Conservation (phyloP, 2,797 vertebrate species). For the Sebastes itinus region DNA sequence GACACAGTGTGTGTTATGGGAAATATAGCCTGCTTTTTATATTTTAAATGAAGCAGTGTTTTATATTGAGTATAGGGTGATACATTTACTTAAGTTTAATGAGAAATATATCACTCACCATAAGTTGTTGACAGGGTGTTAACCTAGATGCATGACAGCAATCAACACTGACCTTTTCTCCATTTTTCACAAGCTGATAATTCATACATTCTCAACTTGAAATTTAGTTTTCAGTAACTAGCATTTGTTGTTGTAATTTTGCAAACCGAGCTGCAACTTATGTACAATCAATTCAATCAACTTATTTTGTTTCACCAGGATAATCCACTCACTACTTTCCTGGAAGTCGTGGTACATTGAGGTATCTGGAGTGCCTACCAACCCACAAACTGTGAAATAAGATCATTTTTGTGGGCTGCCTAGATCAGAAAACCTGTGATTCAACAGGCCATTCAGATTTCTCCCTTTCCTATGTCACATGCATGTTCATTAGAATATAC, state of each 20-base stretch:
- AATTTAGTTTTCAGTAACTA: not conserved
- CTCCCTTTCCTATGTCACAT: too few relatives aligned
- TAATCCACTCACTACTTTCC: not conserved
- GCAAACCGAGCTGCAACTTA: not conserved
- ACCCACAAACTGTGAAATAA: not conserved
- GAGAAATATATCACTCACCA: not conserved
- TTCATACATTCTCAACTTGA: not conserved
- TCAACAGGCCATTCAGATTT: too few relatives aligned
- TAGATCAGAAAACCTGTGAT: too few relatives aligned
- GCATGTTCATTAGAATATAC: too few relatives aligned
- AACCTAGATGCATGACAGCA: not conserved
- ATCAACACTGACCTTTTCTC: not conserved
- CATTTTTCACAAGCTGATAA: not conserved
- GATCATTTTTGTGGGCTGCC: too few relatives aligned
- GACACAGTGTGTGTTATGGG: not conserved
- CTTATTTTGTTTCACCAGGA: not conserved
- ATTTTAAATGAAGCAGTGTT: not conserved
- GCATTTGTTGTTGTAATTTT: not conserved
- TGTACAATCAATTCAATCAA: not conserved
- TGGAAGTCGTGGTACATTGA: not conserved
- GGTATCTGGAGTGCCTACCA: too few relatives aligned
- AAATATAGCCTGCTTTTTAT: not conserved
- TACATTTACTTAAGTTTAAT: not conserved
- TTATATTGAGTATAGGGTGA: not conserved
- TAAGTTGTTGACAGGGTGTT: not conserved